Evolutionary conservation across 2,888 invertebrate species (phyloP), one percentile per base, ranked within the genome.

Genomic region (Amiota minor): DNA sequence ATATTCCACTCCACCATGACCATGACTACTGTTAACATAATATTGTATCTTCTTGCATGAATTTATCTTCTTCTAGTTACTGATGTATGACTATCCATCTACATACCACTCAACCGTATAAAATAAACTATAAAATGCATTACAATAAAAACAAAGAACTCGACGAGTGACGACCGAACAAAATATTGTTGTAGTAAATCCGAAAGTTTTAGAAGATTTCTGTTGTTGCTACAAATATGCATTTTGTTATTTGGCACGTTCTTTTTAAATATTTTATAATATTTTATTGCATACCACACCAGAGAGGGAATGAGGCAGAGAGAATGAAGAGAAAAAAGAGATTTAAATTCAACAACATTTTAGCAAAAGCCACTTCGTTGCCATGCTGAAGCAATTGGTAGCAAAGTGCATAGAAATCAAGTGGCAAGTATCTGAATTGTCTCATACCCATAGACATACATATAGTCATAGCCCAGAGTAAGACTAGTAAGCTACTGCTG

Each of bases 261-360:
- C 72, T 23, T 73, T 68, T 69, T 85, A 80, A 84, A 85, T 85
- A 86, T 84, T 85, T 83, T 76, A 83, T 85, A 78, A 80, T 75
- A 85, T 86, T 84, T 86, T 85, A 85, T 84, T 84, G 81, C 79
- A 73, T 70, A 80, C 71, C 65, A 62, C 50, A 72, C 35, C 35
- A 35, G 35, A 8, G 2, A 35, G 35, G 2, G 23, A 23, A 23
- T 23, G 23, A 3, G 3, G 23, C 3, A 3, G 1, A 23, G 35
- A 35, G 6, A 23, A 3, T 35, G 35, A 8, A 35, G 6, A 35
- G 35, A 6, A 35, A 35, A 35, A 35, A 35, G 64, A 73, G 69
- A 62, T 73, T 70, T 64, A 70, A 53, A 35, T 6, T 35, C 35
- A 35, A 35, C 35, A 35, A 35, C 35, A 35, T 35, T 35, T 35